Evolutionary conservation across 2,113 vertebrate genomes (phyloP).

Genomic region (Butorides virescens): DNA sequence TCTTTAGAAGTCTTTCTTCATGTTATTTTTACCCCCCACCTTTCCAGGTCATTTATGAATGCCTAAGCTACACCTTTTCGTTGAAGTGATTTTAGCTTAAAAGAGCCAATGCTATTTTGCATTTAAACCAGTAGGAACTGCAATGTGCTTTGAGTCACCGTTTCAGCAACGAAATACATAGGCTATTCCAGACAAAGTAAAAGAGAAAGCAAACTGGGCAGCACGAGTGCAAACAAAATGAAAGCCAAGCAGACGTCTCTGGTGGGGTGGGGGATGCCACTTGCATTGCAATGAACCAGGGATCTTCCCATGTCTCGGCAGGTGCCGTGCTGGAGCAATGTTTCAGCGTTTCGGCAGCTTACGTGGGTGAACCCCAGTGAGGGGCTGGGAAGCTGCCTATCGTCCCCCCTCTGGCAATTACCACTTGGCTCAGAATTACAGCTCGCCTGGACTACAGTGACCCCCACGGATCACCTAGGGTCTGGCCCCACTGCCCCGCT

Average conservation of each 20-base stretch:
- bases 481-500: accelerated
- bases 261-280: background rate
- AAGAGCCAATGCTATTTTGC: background rate
- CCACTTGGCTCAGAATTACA: background rate
- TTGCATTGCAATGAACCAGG: accelerated
- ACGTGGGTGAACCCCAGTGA: accelerated
- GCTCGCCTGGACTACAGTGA: accelerated
- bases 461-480: background rate
- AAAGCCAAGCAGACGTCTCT: accelerated
- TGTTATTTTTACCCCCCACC: background rate
- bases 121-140: background rate
- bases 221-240: background rate
- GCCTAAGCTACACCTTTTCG: background rate
- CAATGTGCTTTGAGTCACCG: background rate
- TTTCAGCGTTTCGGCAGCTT: background rate
- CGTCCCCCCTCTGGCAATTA: background rate
- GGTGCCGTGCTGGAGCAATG: accelerated
- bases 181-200: background rate
- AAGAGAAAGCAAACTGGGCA: background rate
- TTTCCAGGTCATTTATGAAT: background rate
- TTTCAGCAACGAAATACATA: background rate
- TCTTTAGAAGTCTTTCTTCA: background rate
- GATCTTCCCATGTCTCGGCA: accelerated
- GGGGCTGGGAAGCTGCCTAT: background rate
- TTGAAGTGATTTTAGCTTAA: background rate